Percentiles rank a stretch among this genome's conserved stretches.
Evolutionary conservation across 2,113 vertebrate species (phyloP).

Genomic region (Rhinogobius similis): DNA sequence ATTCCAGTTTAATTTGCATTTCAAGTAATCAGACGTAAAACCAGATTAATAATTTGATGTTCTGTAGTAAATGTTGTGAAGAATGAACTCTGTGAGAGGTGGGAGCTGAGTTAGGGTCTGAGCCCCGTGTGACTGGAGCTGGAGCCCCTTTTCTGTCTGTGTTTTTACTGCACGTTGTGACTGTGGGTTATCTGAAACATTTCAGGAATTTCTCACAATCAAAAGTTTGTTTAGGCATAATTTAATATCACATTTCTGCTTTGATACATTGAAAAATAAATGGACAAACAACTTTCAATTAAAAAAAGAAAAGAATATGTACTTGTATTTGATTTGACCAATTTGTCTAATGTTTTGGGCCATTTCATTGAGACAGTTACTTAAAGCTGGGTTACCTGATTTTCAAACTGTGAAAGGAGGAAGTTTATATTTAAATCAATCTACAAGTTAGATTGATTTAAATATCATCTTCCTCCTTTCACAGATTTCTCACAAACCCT

Average conservation of each 20-base stretch:
- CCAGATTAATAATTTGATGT: background rate
- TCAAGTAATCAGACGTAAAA: background rate
- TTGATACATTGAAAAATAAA: background rate
- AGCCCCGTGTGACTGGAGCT: constrained; percentile 61
- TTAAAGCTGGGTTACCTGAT: no score
- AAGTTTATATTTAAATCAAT: no score
- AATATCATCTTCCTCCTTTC: no score
- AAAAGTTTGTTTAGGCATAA: background rate
- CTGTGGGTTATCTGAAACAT: constrained; percentile 75
- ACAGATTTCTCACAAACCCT: no score
- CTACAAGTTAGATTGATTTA: no score
- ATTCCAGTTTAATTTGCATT: background rate
- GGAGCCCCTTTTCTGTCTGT: constrained; percentile 71
- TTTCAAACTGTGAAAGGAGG: no score
- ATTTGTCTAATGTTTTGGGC: background rate
- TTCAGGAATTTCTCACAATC: constrained; percentile 72
- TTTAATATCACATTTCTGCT: background rate
- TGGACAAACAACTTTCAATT: background rate
- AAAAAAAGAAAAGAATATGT: background rate
- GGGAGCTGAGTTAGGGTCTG: constrained; percentile 19
- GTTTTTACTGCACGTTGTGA: constrained; percentile 78
- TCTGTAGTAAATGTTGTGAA: background rate
- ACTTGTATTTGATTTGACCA: background rate
- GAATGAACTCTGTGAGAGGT: no score
- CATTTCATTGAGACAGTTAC: background rate